These are phyloP conservation scores for Bettongia penicillata DNA, from an alignment of 2,113 vertebrate species.

Conservation along the genomic window DNA sequence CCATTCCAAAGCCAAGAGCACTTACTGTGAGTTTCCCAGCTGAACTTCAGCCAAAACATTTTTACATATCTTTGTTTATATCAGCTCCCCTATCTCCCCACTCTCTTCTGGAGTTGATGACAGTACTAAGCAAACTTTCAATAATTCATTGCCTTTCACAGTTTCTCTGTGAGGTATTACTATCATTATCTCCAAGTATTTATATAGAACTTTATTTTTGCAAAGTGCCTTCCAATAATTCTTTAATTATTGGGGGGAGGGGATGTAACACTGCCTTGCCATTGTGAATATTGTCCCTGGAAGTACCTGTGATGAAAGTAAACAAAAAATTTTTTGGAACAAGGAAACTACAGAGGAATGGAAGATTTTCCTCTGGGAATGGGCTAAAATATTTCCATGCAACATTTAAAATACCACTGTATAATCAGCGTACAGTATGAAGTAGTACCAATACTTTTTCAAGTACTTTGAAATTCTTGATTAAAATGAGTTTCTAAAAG, in stretches of 20 bases:
- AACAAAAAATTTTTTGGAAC: background rate
- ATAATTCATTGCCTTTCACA: slow-evolving; percentile 18
- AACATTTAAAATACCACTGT: background rate
- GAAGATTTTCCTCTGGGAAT: slow-evolving; percentile 32
- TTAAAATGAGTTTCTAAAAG: slow-evolving; percentile 38
- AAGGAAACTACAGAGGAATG: slow-evolving; percentile 21
- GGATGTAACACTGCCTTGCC: background rate
- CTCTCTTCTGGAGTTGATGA: background rate
- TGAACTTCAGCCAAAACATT: background rate
- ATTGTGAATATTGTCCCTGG: background rate
- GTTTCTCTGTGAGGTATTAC: background rate
- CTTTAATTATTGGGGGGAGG: slow-evolving; percentile 1
- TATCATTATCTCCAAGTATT: background rate
- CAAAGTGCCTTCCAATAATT: background rate
- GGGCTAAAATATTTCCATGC: slow-evolving; percentile 29
- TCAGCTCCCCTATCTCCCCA: background rate
- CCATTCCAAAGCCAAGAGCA: background rate
- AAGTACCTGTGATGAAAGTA: background rate
- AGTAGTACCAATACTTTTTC: slow-evolving; percentile 5
- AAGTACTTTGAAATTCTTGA: slow-evolving; percentile 22
- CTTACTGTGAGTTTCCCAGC: background rate
- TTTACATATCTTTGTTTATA: background rate
- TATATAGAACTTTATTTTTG: background rate
- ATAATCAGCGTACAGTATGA: slow-evolving; percentile 14
- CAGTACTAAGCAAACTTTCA: slow-evolving; percentile 26